Percentiles rank a stretch among this genome's conserved stretches.
These are phyloP conservation scores for Lysandra bellargus DNA, from an alignment of 2,888 invertebrate species.

Conservation along the genomic window DNA sequence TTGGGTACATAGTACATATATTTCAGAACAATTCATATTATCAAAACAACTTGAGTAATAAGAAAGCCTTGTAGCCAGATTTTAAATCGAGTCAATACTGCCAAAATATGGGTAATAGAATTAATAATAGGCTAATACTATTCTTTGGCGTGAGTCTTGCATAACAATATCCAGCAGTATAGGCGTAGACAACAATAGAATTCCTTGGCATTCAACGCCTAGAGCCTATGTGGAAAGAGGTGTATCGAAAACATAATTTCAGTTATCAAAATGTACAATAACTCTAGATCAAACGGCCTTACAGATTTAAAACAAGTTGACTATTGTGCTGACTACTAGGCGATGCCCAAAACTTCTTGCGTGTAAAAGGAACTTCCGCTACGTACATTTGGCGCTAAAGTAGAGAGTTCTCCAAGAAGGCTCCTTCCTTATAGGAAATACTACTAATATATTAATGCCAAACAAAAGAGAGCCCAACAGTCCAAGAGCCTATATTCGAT, in stretches of 20 bases:
- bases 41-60: neutral
- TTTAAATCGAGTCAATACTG: neutral
- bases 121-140: conserved; percentile 3
- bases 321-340: neutral
- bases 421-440: too few species aligned
- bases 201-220: conserved; percentile 19
- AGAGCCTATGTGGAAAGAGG: conserved; percentile 4
- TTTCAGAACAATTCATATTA: too few species aligned
- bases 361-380: neutral
- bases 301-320: neutral
- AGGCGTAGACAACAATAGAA: neutral
- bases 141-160: neutral
- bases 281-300: neutral
- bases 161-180: neutral
- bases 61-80: neutral
- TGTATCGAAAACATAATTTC: neutral
- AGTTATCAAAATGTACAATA: neutral
- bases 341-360: neutral
- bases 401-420: neutral
- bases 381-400: neutral
- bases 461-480: too few species aligned
- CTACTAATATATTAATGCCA: too few species aligned
- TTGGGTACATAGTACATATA: too few species aligned
- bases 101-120: neutral
- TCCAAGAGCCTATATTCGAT: too few species aligned